Percentiles rank a stretch among this genome's conserved stretches.
phyloP scores from a whole-genome alignment of 1,140 invertebrate species.

The Anastrepha ludens region DNA sequence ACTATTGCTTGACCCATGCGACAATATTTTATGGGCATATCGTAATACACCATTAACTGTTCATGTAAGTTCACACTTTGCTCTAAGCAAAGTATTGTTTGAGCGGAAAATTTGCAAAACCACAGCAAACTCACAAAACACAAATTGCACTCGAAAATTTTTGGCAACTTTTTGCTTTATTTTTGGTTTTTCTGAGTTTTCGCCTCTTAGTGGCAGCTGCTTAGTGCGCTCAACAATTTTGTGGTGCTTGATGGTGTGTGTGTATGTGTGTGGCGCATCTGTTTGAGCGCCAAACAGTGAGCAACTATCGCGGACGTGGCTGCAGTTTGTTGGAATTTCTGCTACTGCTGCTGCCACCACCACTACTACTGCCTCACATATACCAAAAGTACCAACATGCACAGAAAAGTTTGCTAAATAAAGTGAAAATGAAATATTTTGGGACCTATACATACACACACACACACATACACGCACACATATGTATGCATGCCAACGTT shows the following conservation, averaged over 20 bases:
- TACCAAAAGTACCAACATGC: neutral
- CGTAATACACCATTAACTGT: neutral
- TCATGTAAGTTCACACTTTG: neutral
- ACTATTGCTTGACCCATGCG: neutral
- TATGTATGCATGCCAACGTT: too few relatives aligned
- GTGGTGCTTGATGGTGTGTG: neutral
- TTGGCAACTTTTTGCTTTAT: neutral
- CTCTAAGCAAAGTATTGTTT: neutral
- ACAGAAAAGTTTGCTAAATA: constrained; percentile 33
- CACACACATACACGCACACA: neutral
- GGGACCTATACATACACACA: neutral
- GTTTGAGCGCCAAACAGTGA: constrained; percentile 15
- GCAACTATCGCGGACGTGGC: neutral
- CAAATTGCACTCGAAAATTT: constrained; percentile 19
- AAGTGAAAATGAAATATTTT: constrained; percentile 38
- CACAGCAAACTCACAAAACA: neutral
- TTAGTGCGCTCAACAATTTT: neutral
- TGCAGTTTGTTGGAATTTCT: constrained; percentile 11
- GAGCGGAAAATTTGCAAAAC: neutral
- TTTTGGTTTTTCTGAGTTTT: neutral
- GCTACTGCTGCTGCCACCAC: neutral
- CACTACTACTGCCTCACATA: neutral
- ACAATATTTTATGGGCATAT: neutral
- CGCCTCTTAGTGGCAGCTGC: constrained; percentile 30
- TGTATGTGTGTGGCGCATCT: neutral